These are phyloP conservation scores for Hippoglossus stenolepis DNA, from an alignment of 2,113 vertebrate species.

Conservation along the genomic window DNA sequence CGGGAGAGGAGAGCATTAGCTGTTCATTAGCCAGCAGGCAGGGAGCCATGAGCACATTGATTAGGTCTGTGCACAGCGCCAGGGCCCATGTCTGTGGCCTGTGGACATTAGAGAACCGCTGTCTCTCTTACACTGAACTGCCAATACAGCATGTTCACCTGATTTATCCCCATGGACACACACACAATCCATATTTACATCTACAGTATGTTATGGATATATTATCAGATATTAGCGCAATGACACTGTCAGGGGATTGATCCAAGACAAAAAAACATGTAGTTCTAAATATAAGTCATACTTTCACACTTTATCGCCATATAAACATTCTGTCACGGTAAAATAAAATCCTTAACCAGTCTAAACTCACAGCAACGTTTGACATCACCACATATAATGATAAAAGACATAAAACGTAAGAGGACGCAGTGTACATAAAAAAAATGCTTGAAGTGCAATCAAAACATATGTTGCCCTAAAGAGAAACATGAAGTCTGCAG, in stretches of 20 bases:
- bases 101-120: constrained; percentile 39
- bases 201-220: neutral
- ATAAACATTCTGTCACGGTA: no score
- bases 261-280: no score
- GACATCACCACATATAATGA: no score
- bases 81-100: constrained; percentile 44
- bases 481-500: no score
- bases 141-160: constrained; percentile 28
- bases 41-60: constrained; percentile 63
- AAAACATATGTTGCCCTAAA: no score
- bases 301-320: no score
- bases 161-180: constrained; percentile 32
- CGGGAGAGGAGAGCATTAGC: constrained; percentile 51
- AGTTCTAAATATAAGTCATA: no score
- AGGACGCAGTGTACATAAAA: no score
- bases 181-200: neutral
- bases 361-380: no score
- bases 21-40: constrained; percentile 67
- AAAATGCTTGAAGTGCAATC: no score
- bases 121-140: constrained; percentile 33
- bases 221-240: neutral
- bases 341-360: no score
- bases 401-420: no score
- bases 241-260: neutral
- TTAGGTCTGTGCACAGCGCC: constrained; percentile 45